Conservation (phyloP, 2,888 invertebrate genomes). For the Andrena fulva region DNA sequence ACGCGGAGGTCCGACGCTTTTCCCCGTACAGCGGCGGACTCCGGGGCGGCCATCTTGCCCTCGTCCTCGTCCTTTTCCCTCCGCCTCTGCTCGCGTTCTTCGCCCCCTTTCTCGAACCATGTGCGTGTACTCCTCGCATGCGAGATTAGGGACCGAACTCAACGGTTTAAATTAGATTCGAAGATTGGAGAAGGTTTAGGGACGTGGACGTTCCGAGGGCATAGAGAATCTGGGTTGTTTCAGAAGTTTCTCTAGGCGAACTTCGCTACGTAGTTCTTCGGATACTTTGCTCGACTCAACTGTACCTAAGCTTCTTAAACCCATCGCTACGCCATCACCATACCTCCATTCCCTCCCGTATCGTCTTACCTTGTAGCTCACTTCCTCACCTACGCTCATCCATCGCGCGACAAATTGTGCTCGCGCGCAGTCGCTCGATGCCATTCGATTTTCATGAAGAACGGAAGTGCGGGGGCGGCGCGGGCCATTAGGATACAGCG, state of each 20-base stretch:
- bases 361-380: conserved; percentile 55
- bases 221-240: neutral
- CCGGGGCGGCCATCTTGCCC: conserved; percentile 78
- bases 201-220: too few species aligned
- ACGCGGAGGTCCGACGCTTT: conserved; percentile 74
- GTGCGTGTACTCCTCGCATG: conserved; percentile 5
- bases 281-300: neutral
- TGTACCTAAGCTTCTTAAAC: neutral
- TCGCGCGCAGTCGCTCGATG: conserved; percentile 24
- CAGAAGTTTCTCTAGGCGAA: too few species aligned
- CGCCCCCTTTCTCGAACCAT: conserved; percentile 17
- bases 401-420: conserved; percentile 32
- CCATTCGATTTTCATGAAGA: conserved; percentile 57
- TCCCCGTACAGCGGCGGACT: conserved; percentile 74
- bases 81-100: conserved; percentile 25
- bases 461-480: conserved; percentile 42
- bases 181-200: too few species aligned
- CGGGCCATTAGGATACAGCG: conserved; percentile 23
- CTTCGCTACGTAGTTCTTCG: neutral
- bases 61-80: conserved; percentile 64
- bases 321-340: neutral
- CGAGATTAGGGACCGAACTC: conserved; percentile 3
- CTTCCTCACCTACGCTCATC: conserved; percentile 64
- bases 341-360: conserved; percentile 21
- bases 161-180: neutral